Percentiles rank a stretch among this genome's conserved stretches.
Evolutionary conservation across 2,888 invertebrate species (phyloP).

Genomic region (Cheiracanthium punctorium): DNA sequence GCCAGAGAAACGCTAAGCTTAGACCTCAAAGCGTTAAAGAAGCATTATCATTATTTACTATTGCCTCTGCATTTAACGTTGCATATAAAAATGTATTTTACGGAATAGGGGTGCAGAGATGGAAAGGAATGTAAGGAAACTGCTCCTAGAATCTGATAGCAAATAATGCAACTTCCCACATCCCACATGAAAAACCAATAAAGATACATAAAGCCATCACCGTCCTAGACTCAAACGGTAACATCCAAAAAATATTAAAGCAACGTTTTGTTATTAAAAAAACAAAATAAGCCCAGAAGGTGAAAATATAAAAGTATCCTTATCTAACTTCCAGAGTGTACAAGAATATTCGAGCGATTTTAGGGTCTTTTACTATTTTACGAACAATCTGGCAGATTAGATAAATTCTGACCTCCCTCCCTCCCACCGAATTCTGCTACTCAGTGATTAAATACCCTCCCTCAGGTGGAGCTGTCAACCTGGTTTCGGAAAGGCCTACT

Average conservation of each 20-base stretch:
- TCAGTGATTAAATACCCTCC: conserved; percentile 26
- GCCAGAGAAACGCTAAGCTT: too few species aligned
- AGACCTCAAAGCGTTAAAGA: too few species aligned
- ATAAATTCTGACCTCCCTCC: conserved; percentile 17
- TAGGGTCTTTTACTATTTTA: conserved; percentile 53
- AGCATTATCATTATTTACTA: too few species aligned
- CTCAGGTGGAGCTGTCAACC: conserved; percentile 29
- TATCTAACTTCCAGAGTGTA: background rate
- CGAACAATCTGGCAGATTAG: conserved; percentile 58
- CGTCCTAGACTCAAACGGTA: background rate
- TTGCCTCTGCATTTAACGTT: too few species aligned
- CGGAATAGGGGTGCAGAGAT: too few species aligned
- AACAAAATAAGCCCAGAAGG: conserved; percentile 10
- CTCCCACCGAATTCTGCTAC: background rate
- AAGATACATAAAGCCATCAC: background rate
- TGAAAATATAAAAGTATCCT: background rate
- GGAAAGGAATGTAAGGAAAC: too few species aligned
- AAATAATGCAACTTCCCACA: too few species aligned
- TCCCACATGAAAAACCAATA: background rate
- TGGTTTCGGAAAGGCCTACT: background rate
- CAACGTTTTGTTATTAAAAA: background rate
- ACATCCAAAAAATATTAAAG: background rate
- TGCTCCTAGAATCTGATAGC: too few species aligned
- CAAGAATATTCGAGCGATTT: conserved; percentile 17
- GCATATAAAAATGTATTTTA: too few species aligned